Evolutionary conservation across 2,797 vertebrate species (phyloP).

Genomic region (Psittacula derbiana): DNA sequence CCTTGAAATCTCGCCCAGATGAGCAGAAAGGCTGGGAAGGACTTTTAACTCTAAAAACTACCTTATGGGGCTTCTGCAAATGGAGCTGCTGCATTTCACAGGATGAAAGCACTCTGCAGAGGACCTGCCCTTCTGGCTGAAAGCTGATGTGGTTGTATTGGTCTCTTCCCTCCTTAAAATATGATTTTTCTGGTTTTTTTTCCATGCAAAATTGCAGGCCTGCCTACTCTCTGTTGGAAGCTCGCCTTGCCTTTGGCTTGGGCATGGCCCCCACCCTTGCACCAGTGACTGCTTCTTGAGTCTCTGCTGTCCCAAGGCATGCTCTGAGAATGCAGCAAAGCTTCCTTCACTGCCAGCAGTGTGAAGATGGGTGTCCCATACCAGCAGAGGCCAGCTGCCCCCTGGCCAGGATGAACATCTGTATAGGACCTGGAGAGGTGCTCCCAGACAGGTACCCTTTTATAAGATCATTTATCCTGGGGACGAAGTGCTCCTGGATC

Average conservation of each 20-base stretch:
- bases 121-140: not conserved
- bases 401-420: not conserved
- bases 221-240: not conserved
- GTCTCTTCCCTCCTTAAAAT: not conserved
- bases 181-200: not conserved
- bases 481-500: not conserved
- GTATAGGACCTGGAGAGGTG: not conserved
- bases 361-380: not conserved
- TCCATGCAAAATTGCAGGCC: not conserved
- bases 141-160: not conserved
- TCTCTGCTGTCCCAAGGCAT: not conserved
- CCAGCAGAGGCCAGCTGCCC: not conserved
- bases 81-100: not conserved
- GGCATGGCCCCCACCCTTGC: not conserved
- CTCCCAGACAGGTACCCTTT: not conserved
- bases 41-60: not conserved
- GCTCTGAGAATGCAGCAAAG: not conserved
- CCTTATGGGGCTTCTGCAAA: not conserved
- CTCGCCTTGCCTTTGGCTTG: fast-evolving
- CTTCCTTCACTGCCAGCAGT: not conserved
- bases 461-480: not conserved
- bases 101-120: not conserved
- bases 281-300: not conserved
- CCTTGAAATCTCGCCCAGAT: not conserved
- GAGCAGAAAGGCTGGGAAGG: not conserved